Conservation (phyloP, 2,113 vertebrate genomes). For the Neotragus moschatus region DNA sequence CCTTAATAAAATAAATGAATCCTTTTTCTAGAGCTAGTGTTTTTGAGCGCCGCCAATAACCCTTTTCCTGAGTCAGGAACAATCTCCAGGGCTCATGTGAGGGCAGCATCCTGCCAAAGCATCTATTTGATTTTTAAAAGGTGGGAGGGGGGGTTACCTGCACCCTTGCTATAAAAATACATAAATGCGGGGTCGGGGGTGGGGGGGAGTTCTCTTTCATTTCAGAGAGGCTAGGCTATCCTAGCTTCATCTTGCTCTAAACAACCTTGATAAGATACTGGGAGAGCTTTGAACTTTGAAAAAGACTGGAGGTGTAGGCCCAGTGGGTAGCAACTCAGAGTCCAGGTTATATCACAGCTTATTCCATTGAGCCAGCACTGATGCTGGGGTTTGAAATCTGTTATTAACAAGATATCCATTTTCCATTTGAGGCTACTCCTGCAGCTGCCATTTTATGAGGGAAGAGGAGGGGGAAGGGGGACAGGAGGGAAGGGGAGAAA, state of each 20-base stretch:
- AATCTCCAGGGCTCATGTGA: not conserved
- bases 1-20: slow-evolving; percentile 71
- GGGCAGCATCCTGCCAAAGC: not conserved
- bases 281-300: slow-evolving; percentile 54
- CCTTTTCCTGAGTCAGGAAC: not conserved
- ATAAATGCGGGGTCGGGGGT: not conserved
- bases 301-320: slow-evolving; percentile 32
- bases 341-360: slow-evolving; percentile 26
- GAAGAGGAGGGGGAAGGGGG: not conserved
- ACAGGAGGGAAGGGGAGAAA: not conserved
- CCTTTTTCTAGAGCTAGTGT: slow-evolving; percentile 52
- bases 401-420: slow-evolving; percentile 62
- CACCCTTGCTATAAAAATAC: not conserved
- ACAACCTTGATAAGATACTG: slow-evolving; percentile 31
- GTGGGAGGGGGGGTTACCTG: not conserved
- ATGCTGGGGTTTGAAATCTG: slow-evolving; percentile 40
- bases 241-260: slow-evolving; percentile 5
- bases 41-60: slow-evolving; percentile 43
- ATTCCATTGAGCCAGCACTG: not conserved
- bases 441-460: slow-evolving; percentile 60
- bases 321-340: not conserved
- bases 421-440: not conserved
- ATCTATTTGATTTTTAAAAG: not conserved
- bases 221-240: not conserved
- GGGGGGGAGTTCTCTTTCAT: not conserved